These are phyloP conservation scores for Desmophyllum pertusum DNA, from an alignment of 92 coral and sea anemone species.

Conservation along the genomic window DNA sequence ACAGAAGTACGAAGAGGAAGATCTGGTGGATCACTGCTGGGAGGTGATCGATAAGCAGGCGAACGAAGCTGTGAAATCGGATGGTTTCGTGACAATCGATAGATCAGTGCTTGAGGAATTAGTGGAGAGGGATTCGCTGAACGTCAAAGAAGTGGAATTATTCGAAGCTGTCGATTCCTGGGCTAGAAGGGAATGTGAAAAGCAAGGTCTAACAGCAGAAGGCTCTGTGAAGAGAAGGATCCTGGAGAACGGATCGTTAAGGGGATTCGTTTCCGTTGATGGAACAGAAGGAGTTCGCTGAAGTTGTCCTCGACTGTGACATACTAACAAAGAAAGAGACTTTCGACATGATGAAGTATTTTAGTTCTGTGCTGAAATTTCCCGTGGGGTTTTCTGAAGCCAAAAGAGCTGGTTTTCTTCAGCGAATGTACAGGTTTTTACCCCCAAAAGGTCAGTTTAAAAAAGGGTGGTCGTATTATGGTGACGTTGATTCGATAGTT, in stretches of 20 bases:
- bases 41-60: slow-evolving; percentile 49
- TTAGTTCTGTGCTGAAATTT: neutral
- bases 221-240: slow-evolving; percentile 56
- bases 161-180: slow-evolving; percentile 71
- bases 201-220: slow-evolving; percentile 22
- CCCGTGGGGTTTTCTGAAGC: neutral
- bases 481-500: neutral
- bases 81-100: slow-evolving; percentile 41
- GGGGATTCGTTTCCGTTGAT: slow-evolving; percentile 53
- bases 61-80: slow-evolving; percentile 50
- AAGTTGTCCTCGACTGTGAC: slow-evolving; percentile 17
- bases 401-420: neutral
- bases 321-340: slow-evolving; percentile 22
- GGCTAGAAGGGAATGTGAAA: slow-evolving; percentile 44
- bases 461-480: neutral
- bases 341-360: slow-evolving; percentile 11
- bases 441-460: too few species aligned
- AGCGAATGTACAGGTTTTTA: neutral
- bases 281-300: slow-evolving; percentile 44
- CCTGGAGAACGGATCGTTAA: slow-evolving; percentile 52
- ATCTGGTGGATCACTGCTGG: slow-evolving; percentile 59
- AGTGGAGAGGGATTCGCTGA: slow-evolving; percentile 41
- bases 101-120: slow-evolving; percentile 32
- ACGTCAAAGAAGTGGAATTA: slow-evolving; percentile 51
- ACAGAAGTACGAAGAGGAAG: slow-evolving; percentile 42